Conservation (phyloP, 2,888 invertebrate species). For the Zygogramma bicolorata region DNA sequence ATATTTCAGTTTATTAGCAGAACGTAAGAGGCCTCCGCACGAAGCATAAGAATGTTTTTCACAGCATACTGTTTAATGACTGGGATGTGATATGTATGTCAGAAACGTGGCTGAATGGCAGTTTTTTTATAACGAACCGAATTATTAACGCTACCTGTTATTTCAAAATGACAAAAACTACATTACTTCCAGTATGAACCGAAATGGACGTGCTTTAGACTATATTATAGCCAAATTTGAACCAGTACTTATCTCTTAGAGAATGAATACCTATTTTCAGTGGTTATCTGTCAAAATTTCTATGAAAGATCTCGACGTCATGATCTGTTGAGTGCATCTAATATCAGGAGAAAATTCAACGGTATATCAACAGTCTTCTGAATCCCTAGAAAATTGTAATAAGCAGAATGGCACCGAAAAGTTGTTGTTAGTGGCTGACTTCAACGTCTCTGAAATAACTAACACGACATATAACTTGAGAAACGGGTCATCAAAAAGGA, state of each 20-base stretch:
- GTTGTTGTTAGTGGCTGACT: slow-evolving; percentile 7
- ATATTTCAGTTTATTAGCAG: slow-evolving; percentile 10
- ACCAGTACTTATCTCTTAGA: slow-evolving; percentile 5
- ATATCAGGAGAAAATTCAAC: neutral
- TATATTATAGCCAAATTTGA: slow-evolving; percentile 4
- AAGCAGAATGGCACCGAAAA: neutral
- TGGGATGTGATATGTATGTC: slow-evolving; percentile 4
- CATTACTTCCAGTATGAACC: neutral
- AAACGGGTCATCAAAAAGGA: neutral
- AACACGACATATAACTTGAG: neutral
- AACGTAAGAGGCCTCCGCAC: neutral
- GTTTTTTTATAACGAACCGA: neutral
- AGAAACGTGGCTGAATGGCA: slow-evolving; percentile 5
- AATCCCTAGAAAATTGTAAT: slow-evolving; percentile 1
- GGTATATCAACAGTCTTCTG: slow-evolving; percentile 4
- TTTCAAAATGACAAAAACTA: slow-evolving; percentile 10
- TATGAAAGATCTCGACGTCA: slow-evolving; percentile 12
- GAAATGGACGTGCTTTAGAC: neutral
- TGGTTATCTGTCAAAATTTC: slow-evolving; percentile 2
- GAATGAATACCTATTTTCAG: slow-evolving; percentile 3
- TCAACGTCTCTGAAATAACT: slow-evolving; percentile 8
- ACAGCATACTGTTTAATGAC: slow-evolving; percentile 1
- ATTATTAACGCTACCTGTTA: slow-evolving; percentile 8
- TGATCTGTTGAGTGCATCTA: slow-evolving; percentile 1
- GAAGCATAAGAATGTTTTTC: neutral